Percentiles rank a stretch among this genome's conserved stretches.
Conservation (phyloP, 2,797 vertebrate genomes). For the Leptatherina wallacei region DNA sequence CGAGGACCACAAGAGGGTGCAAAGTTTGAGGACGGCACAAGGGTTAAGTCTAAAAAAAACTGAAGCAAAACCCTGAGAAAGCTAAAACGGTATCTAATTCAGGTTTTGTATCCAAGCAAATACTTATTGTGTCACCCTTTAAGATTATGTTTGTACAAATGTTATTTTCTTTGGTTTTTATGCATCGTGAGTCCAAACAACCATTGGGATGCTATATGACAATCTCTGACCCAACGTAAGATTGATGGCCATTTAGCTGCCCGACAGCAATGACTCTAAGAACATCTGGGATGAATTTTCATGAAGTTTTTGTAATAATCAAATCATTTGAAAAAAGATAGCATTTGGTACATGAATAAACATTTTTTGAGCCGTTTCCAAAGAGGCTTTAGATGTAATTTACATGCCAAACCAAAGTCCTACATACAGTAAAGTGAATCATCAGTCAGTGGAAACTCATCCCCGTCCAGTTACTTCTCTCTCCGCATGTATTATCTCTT, state of each 20-base stretch:
- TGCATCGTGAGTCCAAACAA: conserved; percentile 68
- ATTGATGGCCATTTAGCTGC: conserved; percentile 45
- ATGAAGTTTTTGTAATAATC: conserved; percentile 15
- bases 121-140: conserved; percentile 43
- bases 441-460: conserved; percentile 66
- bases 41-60: too few relatives aligned
- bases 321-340: not conserved
- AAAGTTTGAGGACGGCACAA: too few relatives aligned
- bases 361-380: conserved; percentile 10
- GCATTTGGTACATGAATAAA: not conserved
- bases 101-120: conserved; percentile 60
- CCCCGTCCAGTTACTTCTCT: conserved; percentile 36
- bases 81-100: conserved; percentile 4
- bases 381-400: conserved; percentile 12
- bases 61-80: not conserved
- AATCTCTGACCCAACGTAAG: conserved; percentile 71
- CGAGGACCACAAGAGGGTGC: too few relatives aligned
- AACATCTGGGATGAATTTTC: conserved; percentile 67
- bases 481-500: conserved; percentile 61
- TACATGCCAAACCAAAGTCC: not conserved
- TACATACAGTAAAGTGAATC: conserved; percentile 22
- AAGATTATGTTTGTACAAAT: conserved; percentile 64
- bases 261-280: conserved; percentile 34
- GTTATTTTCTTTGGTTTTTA: conserved; percentile 69
- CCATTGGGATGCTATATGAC: conserved; percentile 64